Percentiles rank a stretch among this genome's conserved stretches.
phyloP scores from a whole-genome alignment of 2,797 vertebrate genomes.

The Rhynchonycteris naso region DNA sequence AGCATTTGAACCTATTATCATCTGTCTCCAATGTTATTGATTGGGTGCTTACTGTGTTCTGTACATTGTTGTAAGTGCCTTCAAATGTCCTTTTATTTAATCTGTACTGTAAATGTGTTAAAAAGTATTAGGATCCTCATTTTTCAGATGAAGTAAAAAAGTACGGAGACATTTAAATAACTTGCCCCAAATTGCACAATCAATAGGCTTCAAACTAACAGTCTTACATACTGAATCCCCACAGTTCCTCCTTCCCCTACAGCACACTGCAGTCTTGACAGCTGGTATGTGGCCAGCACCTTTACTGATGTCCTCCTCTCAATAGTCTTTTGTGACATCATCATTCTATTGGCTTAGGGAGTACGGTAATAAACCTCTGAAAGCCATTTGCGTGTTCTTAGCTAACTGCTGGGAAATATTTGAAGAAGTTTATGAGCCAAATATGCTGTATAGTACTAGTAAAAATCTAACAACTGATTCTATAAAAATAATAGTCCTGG shows the following conservation, averaged over 20 bases:
- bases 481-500: not conserved
- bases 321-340: not conserved
- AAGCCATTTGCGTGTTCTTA: not conserved
- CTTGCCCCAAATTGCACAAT: not conserved
- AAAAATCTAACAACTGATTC: not conserved
- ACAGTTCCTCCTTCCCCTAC: not conserved
- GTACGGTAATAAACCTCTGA: not conserved
- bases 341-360: not conserved
- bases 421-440: not conserved
- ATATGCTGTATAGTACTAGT: not conserved
- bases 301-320: not conserved
- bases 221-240: not conserved
- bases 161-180: not conserved
- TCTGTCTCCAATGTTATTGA: not conserved
- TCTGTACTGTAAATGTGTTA: not conserved
- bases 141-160: not conserved
- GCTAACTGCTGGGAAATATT: not conserved
- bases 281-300: not conserved
- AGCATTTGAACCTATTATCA: not conserved
- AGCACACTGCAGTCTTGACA: not conserved
- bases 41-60: not conserved
- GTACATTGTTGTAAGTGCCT: not conserved
- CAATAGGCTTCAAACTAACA: not conserved
- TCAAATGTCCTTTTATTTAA: not conserved
- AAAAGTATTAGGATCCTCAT: not conserved